phyloP scores from a whole-genome alignment of 2,113 vertebrate species.

The Lepisosteus oculatus region DNA sequence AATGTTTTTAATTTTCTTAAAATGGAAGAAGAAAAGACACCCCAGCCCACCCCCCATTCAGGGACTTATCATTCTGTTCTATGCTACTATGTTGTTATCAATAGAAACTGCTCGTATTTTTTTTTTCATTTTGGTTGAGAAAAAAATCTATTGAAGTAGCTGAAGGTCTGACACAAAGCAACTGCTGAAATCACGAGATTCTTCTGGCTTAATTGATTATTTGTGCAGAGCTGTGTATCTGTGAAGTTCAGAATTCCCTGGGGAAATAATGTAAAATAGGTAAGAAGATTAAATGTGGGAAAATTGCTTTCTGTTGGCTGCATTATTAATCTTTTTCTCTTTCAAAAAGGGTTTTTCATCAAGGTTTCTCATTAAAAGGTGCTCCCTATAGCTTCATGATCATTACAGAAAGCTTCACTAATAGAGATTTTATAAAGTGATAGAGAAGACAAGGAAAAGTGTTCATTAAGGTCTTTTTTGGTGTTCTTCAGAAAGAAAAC shows the following conservation, averaged over 20 bases:
- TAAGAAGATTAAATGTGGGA: conserved; percentile 77
- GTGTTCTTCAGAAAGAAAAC: conserved; percentile 30
- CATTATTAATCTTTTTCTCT: conserved; percentile 73
- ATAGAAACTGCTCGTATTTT: conserved; percentile 3
- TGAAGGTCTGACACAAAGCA: conserved; percentile 56
- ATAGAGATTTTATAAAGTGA: conserved; percentile 47
- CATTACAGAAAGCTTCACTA: conserved; percentile 52
- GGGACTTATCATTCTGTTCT: conserved; percentile 1
- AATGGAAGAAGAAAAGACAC: neutral
- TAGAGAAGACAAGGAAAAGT: conserved; percentile 27
- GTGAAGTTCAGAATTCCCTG: conserved; percentile 62
- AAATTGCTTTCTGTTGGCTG: conserved; percentile 71
- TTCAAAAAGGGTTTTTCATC: conserved; percentile 68
- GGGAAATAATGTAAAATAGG: conserved; percentile 85
- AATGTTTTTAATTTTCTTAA: neutral
- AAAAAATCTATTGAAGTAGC: conserved; percentile 58
- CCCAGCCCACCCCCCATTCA: neutral
- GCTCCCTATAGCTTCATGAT: conserved; percentile 51
- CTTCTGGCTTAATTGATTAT: conserved; percentile 76
- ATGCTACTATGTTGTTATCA: neutral
- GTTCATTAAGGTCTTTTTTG: conserved; percentile 47
- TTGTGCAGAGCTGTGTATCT: conserved; percentile 67
- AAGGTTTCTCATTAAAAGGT: conserved; percentile 58
- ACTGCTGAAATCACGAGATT: conserved; percentile 63
- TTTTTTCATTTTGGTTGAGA: conserved; percentile 41